phyloP scores from a whole-genome alignment of 2,113 vertebrate genomes.

The Platysteira castanea region DNA sequence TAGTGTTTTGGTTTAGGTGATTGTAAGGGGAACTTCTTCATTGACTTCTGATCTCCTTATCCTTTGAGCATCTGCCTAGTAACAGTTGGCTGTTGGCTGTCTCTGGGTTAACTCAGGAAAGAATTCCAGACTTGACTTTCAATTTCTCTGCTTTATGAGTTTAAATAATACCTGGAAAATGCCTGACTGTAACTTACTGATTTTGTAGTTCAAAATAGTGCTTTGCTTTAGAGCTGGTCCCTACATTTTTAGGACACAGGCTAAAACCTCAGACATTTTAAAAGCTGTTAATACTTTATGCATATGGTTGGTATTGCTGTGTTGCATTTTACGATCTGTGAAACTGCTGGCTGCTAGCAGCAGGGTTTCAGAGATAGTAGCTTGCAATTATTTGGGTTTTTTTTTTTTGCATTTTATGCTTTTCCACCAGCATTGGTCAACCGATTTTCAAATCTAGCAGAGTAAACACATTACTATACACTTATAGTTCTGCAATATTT shows the following conservation, averaged over 20 bases:
- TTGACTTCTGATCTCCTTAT: neutral
- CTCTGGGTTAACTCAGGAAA: neutral
- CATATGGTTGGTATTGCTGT: slow-evolving; percentile 6
- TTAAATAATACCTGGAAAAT: slow-evolving; percentile 17
- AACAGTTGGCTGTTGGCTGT: neutral
- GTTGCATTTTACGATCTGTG: slow-evolving; percentile 35
- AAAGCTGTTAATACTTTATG: slow-evolving; percentile 20
- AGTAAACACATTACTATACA: neutral
- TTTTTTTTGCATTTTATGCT: neutral
- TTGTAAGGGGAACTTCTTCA: neutral
- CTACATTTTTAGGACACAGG: neutral
- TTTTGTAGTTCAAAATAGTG: slow-evolving; percentile 1
- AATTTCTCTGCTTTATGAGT: slow-evolving; percentile 15
- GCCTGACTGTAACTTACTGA: neutral
- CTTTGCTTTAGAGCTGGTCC: neutral
- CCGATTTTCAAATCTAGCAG: neutral
- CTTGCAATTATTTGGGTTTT: neutral
- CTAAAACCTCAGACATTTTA: slow-evolving; percentile 36
- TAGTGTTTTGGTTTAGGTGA: neutral
- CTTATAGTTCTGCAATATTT: neutral
- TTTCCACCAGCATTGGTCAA: neutral
- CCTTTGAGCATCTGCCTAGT: neutral
- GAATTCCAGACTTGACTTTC: neutral
- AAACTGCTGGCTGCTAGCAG: slow-evolving; percentile 11
- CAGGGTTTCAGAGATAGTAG: neutral